phyloP scores from a whole-genome alignment of 2,888 invertebrate genomes.

The Nomada hirtipes region DNA sequence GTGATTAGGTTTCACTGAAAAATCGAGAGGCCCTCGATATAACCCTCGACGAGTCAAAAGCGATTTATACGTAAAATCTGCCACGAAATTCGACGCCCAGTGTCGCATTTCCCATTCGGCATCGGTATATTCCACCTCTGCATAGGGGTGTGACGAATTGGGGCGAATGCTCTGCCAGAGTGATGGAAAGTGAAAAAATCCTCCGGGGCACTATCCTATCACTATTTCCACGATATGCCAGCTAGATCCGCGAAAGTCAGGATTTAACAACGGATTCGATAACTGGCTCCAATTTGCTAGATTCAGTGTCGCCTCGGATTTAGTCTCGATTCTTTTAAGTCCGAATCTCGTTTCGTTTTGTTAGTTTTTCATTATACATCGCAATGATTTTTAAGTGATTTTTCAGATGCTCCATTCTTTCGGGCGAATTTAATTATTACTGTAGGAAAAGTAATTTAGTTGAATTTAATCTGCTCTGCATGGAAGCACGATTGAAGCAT shows the following conservation, averaged over 20 bases:
- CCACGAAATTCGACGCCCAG: slow-evolving; percentile 63
- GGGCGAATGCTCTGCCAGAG: background rate
- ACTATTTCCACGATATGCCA: slow-evolving; percentile 52
- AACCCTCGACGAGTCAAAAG: slow-evolving; percentile 59
- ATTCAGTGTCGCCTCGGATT: slow-evolving; percentile 21
- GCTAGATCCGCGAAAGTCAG: slow-evolving; percentile 47
- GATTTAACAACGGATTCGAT: slow-evolving; percentile 38
- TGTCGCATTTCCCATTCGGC: slow-evolving; percentile 61
- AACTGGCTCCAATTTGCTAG: slow-evolving; percentile 14
- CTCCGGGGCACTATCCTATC: background rate
- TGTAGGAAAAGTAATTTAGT: no score
- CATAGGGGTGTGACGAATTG: background rate
- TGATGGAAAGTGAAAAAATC: slow-evolving; percentile 13
- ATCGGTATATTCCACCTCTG: slow-evolving; percentile 47
- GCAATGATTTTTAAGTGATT: no score
- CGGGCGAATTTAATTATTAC: no score
- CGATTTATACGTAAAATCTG: slow-evolving; percentile 64
- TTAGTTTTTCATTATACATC: no score
- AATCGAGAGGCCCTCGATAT: slow-evolving; percentile 48
- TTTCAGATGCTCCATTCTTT: no score
- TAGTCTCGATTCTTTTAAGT: slow-evolving; percentile 24
- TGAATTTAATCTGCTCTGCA: no score
- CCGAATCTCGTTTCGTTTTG: background rate
- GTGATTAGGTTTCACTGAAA: slow-evolving; percentile 60
- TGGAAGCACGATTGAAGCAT: no score